Percentiles rank a stretch among this genome's conserved stretches.
phyloP scores from a whole-genome alignment of 2,888 invertebrate genomes.

The Epinotia ramella region DNA sequence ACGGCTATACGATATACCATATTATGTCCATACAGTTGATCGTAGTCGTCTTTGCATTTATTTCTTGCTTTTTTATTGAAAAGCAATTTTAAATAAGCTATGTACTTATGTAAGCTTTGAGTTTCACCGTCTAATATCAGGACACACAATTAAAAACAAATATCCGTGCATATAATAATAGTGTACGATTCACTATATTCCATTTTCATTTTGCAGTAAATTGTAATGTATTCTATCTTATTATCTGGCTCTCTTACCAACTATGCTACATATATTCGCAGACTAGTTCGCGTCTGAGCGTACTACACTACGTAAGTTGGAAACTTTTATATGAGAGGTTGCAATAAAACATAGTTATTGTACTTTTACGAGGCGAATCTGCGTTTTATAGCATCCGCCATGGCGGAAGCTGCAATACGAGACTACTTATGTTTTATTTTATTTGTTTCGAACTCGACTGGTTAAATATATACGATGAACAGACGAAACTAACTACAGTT shows the following conservation, averaged over 20 bases:
- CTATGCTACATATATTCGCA: slow-evolving; percentile 32
- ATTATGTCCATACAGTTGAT: no score
- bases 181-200: no score
- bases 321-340: slow-evolving; percentile 57
- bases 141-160: no score
- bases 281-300: slow-evolving; percentile 47
- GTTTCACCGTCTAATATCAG: no score
- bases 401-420: slow-evolving; percentile 31
- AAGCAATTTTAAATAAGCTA: no score
- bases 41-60: no score
- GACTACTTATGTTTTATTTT: slow-evolving; percentile 3
- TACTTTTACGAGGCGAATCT: slow-evolving; percentile 60
- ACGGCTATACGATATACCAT: no score
- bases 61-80: no score
- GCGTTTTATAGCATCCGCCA: slow-evolving; percentile 53
- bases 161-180: no score
- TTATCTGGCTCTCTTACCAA: slow-evolving; percentile 51
- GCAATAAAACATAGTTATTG: slow-evolving; percentile 62
- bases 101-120: no score
- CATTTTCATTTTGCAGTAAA: slow-evolving; percentile 26
- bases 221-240: slow-evolving; percentile 49
- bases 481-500: no score
- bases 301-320: slow-evolving; percentile 53
- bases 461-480: background rate
- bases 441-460: background rate